A percentile compares a stretch with the other conserved stretches of the same genome.
phyloP scores from a whole-genome alignment of 2,888 invertebrate species.

The Thymelicus acteon region DNA sequence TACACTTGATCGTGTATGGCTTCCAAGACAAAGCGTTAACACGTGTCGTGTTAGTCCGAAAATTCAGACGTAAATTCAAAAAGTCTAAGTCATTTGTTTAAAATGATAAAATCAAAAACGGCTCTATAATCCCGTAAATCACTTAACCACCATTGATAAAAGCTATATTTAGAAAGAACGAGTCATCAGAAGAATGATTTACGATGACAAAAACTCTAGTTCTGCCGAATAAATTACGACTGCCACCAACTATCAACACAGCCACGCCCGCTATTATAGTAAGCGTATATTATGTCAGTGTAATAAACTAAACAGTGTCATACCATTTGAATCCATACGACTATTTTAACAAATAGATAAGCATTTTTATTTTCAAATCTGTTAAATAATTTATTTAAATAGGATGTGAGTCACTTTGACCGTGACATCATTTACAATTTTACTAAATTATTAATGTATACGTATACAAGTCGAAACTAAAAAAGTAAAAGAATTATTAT shows the following conservation, averaged over 20 bases:
- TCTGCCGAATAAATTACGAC: constrained; percentile 28
- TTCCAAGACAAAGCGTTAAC: too few species aligned
- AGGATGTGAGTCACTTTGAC: constrained; percentile 67
- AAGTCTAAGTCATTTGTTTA: too few species aligned
- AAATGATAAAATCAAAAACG: constrained; percentile 3
- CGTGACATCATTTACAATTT: constrained; percentile 81
- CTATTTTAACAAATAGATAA: constrained; percentile 50
- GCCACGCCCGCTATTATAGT: constrained; percentile 28
- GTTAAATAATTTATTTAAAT: constrained; percentile 62
- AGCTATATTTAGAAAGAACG: constrained; percentile 31
- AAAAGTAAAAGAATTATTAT: constrained; percentile 76
- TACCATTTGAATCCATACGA: constrained; percentile 39
- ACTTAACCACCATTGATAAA: constrained; percentile 24
- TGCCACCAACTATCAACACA: constrained; percentile 25
- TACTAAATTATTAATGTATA: constrained; percentile 51
- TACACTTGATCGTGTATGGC: too few species aligned
- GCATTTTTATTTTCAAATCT: constrained; percentile 57
- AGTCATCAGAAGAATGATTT: constrained; percentile 13
- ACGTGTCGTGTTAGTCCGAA: too few species aligned
- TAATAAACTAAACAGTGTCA: constrained; percentile 35
- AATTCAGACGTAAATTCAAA: too few species aligned
- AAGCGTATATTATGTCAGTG: constrained; percentile 31
- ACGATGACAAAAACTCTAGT: constrained; percentile 31
- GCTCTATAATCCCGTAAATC: constrained; percentile 19
- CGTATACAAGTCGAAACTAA: constrained; percentile 59